Base-by-base conservation (phyloP, 2,797 vertebrate species). In the Paratrypauchen microcephalus region DNA sequence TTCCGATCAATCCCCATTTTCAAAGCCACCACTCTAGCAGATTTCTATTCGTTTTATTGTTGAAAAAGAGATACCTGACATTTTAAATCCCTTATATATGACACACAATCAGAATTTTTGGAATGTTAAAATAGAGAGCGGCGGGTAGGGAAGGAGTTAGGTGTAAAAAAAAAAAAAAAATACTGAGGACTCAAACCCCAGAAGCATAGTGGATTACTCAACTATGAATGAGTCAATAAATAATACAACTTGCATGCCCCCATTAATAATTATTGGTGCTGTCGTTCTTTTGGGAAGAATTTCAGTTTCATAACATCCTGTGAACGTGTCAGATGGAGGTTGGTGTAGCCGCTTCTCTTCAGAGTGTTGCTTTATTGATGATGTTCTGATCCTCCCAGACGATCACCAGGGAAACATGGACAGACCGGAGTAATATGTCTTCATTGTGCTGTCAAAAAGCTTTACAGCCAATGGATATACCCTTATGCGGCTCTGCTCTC, bases 381-480 rank as follows among this genome's bases (percentile, higher is more conserved):
- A 86, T 81, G 69, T 76, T 76, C 76, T 85, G 84, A 76, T 86
- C 84, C 83, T 82, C 73, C 74, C 74, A 81, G 87, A 87, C 82
- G 77, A 82, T 87, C 83, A 72, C 81, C 58, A 12, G 85, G 81
- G 84, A 85, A 71, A 76, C 75, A 66, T 32, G 72, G 80, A 82
- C 76, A 84, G 85, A 87, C 73, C 54, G 74, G 79, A 83, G 78
- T 86, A 88, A 89, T 86, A 84, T 78, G 74, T 88, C 86, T 89
- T 88, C 78, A 82, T 89, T 86, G 69, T 74, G 65, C 80, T 85
- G 85, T 85, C 86, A 83, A 70, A 71, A 69, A 81, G 78, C 79
- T 86, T 87, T 86, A 81, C 77, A 52, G 83, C 56, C 73, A 73
- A 76, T 79, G 86, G 75, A 79, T 74, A 81, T 68, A 55, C 68